A percentile compares a stretch with the other conserved stretches of the same genome.
Conservation (phyloP, 2,888 invertebrate genomes). For the Nemotelus pantherinus region DNA sequence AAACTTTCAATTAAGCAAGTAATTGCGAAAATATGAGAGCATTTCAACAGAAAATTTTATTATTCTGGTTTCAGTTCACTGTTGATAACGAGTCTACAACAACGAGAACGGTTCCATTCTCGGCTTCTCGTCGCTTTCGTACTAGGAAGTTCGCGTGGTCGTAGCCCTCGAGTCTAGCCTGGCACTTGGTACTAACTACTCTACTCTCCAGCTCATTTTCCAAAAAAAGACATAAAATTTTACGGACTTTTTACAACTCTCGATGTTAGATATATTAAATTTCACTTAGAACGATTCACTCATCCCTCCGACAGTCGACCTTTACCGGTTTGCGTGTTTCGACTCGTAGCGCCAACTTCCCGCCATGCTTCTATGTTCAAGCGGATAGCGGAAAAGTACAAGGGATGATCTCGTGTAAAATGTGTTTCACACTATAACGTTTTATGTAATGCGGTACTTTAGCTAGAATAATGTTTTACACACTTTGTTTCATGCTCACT, state of each 20-base stretch:
- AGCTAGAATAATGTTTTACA: constrained; percentile 2
- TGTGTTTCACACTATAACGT: constrained; percentile 1
- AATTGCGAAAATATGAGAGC: constrained; percentile 15
- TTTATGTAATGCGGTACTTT: background rate
- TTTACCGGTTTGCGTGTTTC: background rate
- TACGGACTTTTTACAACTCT: constrained; percentile 36
- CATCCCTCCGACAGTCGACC: background rate
- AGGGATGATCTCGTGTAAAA: background rate
- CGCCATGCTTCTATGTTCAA: background rate
- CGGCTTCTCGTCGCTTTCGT: background rate
- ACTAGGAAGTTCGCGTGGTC: no score
- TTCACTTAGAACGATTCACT: constrained; percentile 17
- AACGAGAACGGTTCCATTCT: background rate
- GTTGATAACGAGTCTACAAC: background rate
- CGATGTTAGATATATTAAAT: constrained; percentile 13
- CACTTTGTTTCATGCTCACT: background rate
- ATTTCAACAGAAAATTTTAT: constrained; percentile 15
- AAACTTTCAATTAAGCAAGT: constrained; percentile 22
- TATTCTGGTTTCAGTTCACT: background rate
- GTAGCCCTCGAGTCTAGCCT: no score
- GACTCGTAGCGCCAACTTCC: background rate
- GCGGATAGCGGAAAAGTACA: background rate
- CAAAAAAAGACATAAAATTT: constrained; percentile 33
- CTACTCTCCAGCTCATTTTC: constrained; percentile 13
- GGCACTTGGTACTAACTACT: background rate